Evolutionary conservation across 2,888 invertebrate species (phyloP).

Genomic region (Latheticus oryzae): DNA sequence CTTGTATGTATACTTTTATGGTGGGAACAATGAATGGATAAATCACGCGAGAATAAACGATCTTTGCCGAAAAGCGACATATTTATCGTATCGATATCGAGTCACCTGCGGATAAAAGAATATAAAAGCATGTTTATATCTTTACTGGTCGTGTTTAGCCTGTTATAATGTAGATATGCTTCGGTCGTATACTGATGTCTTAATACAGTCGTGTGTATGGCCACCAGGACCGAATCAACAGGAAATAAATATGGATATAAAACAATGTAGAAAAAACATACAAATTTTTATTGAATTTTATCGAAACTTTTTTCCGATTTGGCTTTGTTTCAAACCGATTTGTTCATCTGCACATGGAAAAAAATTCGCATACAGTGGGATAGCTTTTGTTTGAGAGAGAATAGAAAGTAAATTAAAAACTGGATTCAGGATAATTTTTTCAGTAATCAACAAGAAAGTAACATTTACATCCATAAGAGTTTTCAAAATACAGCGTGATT

Average conservation of each 20-base stretch:
- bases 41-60: slow-evolving; percentile 52
- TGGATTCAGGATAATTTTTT: too few species aligned
- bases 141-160: slow-evolving; percentile 58
- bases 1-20: slow-evolving; percentile 1
- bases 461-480: too few species aligned
- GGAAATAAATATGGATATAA: slow-evolving; percentile 21
- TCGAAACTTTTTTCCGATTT: neutral
- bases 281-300: neutral
- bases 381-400: too few species aligned
- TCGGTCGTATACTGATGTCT: slow-evolving; percentile 58
- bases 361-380: too few species aligned
- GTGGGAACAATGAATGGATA: slow-evolving; percentile 51
- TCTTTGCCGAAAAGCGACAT: slow-evolving; percentile 57
- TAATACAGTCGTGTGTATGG: slow-evolving; percentile 57
- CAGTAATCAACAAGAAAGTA: too few species aligned
- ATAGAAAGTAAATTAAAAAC: too few species aligned
- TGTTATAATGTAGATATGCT: slow-evolving; percentile 59
- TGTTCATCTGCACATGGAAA: slow-evolving; percentile 19
- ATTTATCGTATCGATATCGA: slow-evolving; percentile 58
- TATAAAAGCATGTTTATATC: slow-evolving; percentile 58
- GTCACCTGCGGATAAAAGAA: slow-evolving; percentile 56
- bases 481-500: too few species aligned
- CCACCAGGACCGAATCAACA: slow-evolving; percentile 53
- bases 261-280: neutral
- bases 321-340: slow-evolving; percentile 23